phyloP scores from a whole-genome alignment of 2,888 invertebrate genomes.

The Agonopterix subpropinquella region DNA sequence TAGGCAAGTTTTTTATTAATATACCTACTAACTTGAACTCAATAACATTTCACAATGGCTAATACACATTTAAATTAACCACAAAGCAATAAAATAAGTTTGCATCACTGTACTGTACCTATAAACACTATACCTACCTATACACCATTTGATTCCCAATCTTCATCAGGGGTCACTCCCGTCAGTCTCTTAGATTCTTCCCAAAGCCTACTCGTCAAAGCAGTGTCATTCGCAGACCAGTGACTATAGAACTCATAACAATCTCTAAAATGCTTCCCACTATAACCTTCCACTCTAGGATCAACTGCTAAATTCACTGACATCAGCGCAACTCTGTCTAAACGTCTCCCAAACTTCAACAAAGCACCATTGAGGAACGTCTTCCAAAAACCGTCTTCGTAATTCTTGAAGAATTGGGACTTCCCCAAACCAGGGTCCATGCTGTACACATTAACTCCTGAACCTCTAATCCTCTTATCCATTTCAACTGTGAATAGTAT shows the following conservation, averaged over 20 bases:
- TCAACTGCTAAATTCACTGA: conserved; percentile 47
- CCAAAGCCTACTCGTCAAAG: conserved; percentile 37
- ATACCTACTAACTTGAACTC: too few relatives aligned
- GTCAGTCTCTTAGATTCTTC: conserved; percentile 40
- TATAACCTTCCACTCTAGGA: conserved; percentile 30
- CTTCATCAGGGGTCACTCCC: conserved; percentile 33
- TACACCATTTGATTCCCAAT: conserved; percentile 35
- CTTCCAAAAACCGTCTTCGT: conserved; percentile 23
- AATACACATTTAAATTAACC: too few relatives aligned
- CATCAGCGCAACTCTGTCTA: conserved; percentile 38
- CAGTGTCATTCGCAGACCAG: conserved; percentile 54
- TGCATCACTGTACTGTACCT: too few relatives aligned
- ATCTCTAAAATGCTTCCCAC: conserved; percentile 52
- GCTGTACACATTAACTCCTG: conserved; percentile 84
- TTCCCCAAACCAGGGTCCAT: conserved; percentile 89
- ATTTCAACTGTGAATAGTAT: conserved; percentile 70
- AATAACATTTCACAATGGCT: too few relatives aligned
- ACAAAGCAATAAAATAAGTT: too few relatives aligned
- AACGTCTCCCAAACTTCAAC: conserved; percentile 31
- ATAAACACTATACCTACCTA: too few relatives aligned
- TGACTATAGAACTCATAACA: conserved; percentile 47
- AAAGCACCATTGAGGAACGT: conserved; percentile 29
- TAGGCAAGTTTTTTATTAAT: too few relatives aligned
- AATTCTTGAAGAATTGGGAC: conserved; percentile 83
- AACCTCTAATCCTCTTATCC: conserved; percentile 33